Evolutionary conservation across 2,888 invertebrate genomes (phyloP), one percentile per base, ranked within the genome.

Genomic region (Drosophila antonietae): DNA sequence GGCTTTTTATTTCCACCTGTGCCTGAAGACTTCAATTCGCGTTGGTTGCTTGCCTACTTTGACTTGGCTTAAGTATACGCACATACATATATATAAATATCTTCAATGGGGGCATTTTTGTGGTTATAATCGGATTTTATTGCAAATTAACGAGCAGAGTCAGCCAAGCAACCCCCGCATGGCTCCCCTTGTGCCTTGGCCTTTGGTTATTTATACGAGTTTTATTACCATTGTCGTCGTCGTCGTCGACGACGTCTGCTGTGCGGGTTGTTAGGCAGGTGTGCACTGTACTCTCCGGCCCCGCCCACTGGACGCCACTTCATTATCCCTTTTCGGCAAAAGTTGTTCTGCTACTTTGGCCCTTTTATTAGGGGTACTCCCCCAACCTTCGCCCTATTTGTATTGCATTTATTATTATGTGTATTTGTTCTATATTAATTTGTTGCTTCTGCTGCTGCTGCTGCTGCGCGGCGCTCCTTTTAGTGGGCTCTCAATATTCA

Each of bases 111-210:
- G 78, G 89, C 87, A 90, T 85, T 90, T 90, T 89, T 90, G 91
- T 90, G 90, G 90, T 89, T 90, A 91, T 90, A 90, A 90, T 90
- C 90, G 90, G 91, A 90, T 90, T 90, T 91, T 90, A 90, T 91
- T 90, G 89, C 90, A 83, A 90, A 90, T 90, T 90, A 90, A 91
- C 90, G 85, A 90, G 90, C 90, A 33, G 28, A 49, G 28, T 12
- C 28, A 23, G 20, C 31, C 49, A 63, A 61, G 52, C 72, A 56
- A 58, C 62, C 67, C 70, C 52, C 46, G 33, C 57, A 15, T 41
- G 18, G 12, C 62, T n/a, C 52, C 46, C 62, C 60, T 77, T 71
- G 75, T 75, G 83, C 81, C 85, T 75, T 77, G 68, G 57, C 57
- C 69, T 64, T 61, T 69, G 70, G 66, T 74, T 86, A 85, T 84